Conservation (phyloP, 2,113 vertebrate genomes). For the Chionomys nivalis region DNA sequence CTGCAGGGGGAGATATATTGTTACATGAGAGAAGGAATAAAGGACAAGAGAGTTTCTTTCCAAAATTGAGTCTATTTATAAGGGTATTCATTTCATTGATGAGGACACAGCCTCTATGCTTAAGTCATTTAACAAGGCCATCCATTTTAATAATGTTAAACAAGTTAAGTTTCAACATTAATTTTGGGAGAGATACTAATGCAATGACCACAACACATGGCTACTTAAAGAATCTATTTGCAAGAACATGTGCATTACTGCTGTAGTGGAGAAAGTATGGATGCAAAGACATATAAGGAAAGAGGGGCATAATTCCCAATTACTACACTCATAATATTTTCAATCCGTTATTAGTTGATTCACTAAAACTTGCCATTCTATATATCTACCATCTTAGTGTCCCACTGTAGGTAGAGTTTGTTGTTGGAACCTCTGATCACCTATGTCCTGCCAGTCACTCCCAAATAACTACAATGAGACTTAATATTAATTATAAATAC, state of each 20-base stretch:
- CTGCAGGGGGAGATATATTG: background rate
- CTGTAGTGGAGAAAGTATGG: background rate
- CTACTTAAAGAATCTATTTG: background rate
- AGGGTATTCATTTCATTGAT: background rate
- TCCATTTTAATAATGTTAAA: background rate
- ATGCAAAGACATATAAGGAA: background rate
- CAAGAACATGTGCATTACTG: background rate
- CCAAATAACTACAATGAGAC: background rate
- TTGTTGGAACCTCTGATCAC: background rate
- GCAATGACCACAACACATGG: background rate
- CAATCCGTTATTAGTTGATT: background rate
- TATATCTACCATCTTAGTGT: background rate
- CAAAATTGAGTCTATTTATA: background rate
- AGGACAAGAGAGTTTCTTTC: too few species aligned
- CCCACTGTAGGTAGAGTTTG: background rate
- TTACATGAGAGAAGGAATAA: too few species aligned
- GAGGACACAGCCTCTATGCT: background rate
- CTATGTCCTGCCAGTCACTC: background rate
- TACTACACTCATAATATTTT: background rate
- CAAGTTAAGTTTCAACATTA: background rate
- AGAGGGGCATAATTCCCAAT: background rate
- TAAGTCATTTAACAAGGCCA: background rate
- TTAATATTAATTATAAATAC: background rate
- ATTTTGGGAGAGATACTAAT: background rate
- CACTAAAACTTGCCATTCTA: background rate